Conservation (phyloP, 2,113 vertebrate species). For the Eleginops maclovinus region DNA sequence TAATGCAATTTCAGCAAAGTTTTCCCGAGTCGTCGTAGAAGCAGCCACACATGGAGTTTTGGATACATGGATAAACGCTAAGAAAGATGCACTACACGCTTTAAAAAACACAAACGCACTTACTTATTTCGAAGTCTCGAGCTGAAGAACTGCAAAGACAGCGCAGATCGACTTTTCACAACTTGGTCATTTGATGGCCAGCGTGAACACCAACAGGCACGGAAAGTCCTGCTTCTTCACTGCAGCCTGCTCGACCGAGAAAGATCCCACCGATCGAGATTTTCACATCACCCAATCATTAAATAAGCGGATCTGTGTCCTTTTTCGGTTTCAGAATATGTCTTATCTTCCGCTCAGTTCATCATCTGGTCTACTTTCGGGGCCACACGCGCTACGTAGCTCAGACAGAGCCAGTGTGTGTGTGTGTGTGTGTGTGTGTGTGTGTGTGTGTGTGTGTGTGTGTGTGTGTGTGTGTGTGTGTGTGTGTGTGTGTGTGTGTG, state of each 20-base stretch:
- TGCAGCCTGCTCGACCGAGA: conserved; percentile 29
- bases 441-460: conserved; percentile 34
- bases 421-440: conserved; percentile 36
- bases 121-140: conserved; percentile 41
- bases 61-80: not conserved
- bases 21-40: not conserved
- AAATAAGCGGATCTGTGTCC: not conserved
- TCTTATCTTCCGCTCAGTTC: conserved; percentile 34
- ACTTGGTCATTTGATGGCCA: conserved; percentile 69
- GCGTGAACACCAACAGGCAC: conserved; percentile 40
- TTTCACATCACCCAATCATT: conserved; percentile 25
- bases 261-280: not conserved
- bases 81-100: not conserved
- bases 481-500: conserved; percentile 42
- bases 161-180: conserved; percentile 65
- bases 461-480: conserved; percentile 34
- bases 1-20: not conserved
- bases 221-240: conserved; percentile 48
- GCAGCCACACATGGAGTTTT: not conserved
- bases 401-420: conserved; percentile 25
- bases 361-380: conserved; percentile 36
- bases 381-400: conserved; percentile 31
- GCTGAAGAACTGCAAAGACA: conserved; percentile 42
- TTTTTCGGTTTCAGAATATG: not conserved
- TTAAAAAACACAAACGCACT: conserved; percentile 26